Evolutionary conservation across 2,797 vertebrate species (phyloP).

Genomic region (Sebastes taczanowskii): DNA sequence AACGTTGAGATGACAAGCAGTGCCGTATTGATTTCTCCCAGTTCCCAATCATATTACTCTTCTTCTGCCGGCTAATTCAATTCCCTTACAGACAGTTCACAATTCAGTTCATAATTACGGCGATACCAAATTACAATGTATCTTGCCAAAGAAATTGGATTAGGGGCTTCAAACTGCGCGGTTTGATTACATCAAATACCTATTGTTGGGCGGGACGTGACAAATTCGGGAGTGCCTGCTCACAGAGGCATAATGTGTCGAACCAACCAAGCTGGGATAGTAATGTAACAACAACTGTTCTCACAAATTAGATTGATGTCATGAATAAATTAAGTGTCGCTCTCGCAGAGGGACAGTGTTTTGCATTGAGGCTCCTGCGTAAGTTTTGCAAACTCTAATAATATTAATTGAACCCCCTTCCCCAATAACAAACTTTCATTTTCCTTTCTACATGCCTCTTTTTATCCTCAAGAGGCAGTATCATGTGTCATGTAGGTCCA

Average conservation of each 20-base stretch:
- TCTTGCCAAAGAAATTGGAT: constrained; percentile 75
- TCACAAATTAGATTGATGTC: constrained; percentile 66
- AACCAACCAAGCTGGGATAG: constrained; percentile 52
- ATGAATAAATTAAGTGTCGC: constrained; percentile 61
- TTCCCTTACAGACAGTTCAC: constrained; percentile 75
- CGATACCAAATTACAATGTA: constrained; percentile 77
- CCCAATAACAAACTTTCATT: constrained; percentile 19
- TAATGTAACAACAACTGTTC: constrained; percentile 65
- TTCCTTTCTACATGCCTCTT: constrained; percentile 17
- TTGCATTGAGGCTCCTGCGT: constrained; percentile 22
- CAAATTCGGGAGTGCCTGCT: constrained; percentile 59
- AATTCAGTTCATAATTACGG: constrained; percentile 80
- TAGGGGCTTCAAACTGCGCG: constrained; percentile 73
- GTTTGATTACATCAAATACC: constrained; percentile 77
- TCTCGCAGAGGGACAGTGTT: constrained; percentile 23
- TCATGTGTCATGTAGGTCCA: constrained; percentile 60
- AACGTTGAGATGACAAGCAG: constrained; percentile 71
- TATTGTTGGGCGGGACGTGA: constrained; percentile 68
- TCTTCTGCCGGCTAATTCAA: constrained; percentile 76
- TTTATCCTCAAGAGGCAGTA: constrained; percentile 37
- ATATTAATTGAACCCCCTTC: constrained; percentile 17
- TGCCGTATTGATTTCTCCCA: constrained; percentile 77
- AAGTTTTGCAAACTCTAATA: constrained; percentile 27
- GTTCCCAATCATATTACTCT: constrained; percentile 80
- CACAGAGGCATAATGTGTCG: constrained; percentile 55